Conservation (phyloP, 1,140 invertebrate species). For the Condylostylus longicornis region DNA sequence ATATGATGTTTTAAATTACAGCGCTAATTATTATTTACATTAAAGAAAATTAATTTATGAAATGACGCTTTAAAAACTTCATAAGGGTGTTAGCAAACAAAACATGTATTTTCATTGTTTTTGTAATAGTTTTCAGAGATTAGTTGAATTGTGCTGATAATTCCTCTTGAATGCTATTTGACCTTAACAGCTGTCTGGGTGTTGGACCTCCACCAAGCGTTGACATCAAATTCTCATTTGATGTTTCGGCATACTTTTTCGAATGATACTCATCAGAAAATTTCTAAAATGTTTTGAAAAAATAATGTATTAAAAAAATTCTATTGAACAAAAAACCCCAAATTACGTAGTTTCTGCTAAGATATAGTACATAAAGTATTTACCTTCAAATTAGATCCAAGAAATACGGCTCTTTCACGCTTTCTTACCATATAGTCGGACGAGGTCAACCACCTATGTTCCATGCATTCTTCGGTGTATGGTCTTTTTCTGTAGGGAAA, state of each 20-base stretch:
- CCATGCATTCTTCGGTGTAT: slow-evolving; percentile 80
- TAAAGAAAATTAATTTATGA: too few species aligned
- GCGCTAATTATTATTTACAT: too few species aligned
- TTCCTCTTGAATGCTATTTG: slow-evolving; percentile 69
- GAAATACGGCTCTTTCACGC: slow-evolving; percentile 72
- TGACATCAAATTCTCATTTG: slow-evolving; percentile 38
- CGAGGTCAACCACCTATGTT: slow-evolving; percentile 86
- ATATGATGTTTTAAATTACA: too few species aligned
- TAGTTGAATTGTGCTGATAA: slow-evolving; percentile 50
- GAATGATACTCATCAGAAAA: slow-evolving; percentile 62
- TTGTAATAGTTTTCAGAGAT: too few species aligned
- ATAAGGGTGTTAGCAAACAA: too few species aligned
- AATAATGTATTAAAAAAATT: not conserved
- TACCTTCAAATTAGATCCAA: slow-evolving; percentile 65
- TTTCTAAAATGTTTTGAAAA: slow-evolving; percentile 33
- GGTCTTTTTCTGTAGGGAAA: slow-evolving; percentile 66
- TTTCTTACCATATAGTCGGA: slow-evolving; percentile 88
- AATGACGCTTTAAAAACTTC: too few species aligned
- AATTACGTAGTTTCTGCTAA: not conserved
- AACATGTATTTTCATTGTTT: too few species aligned
- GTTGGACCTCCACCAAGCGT: slow-evolving; percentile 33
- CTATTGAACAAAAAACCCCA: not conserved
- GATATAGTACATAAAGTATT: slow-evolving; percentile 2
- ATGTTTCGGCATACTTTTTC: slow-evolving; percentile 41
- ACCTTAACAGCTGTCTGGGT: slow-evolving; percentile 46